A percentile compares a stretch with the other conserved stretches of the same genome.
These are phyloP conservation scores for Aleadryas rufinucha DNA, from an alignment of 2,113 vertebrate genomes.

Conservation along the genomic window DNA sequence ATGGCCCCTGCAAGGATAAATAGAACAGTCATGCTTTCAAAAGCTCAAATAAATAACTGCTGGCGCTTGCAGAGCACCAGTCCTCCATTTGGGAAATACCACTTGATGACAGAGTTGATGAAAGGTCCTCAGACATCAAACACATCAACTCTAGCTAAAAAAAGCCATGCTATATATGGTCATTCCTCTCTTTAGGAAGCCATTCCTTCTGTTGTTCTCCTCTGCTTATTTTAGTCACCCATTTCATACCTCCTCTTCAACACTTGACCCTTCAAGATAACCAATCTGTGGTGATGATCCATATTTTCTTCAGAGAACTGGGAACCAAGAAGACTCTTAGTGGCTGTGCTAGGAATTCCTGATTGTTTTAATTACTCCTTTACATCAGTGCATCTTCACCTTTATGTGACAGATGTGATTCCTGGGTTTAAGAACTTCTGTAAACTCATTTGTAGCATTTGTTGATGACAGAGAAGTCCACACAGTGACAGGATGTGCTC, in stretches of 20 bases:
- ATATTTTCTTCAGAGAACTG: not conserved
- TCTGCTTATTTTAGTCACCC: slow-evolving; percentile 47
- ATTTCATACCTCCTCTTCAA: slow-evolving; percentile 60
- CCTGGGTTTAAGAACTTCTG: not conserved
- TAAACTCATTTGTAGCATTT: not conserved
- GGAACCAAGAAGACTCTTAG: not conserved
- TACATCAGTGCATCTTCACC: not conserved
- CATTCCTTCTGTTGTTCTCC: slow-evolving; percentile 53
- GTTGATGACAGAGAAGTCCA: not conserved
- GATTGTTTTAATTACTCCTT: not conserved
- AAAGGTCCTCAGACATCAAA: slow-evolving; percentile 49
- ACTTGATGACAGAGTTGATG: slow-evolving; percentile 23
- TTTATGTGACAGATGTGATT: not conserved
- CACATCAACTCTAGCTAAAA: not conserved
- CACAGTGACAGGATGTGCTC: not conserved
- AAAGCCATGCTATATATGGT: slow-evolving; percentile 30
- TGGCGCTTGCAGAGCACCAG: not conserved
- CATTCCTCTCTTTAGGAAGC: slow-evolving; percentile 17
- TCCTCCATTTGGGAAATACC: slow-evolving; percentile 31
- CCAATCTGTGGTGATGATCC: slow-evolving; percentile 41
- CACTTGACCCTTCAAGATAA: slow-evolving; percentile 54
- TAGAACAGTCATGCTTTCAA: not conserved
- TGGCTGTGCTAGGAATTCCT: not conserved
- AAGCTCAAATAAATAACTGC: not conserved
- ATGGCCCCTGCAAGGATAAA: not conserved